Evolutionary conservation across 2,113 vertebrate genomes (phyloP).

Genomic region (Siphamia tubifer): DNA sequence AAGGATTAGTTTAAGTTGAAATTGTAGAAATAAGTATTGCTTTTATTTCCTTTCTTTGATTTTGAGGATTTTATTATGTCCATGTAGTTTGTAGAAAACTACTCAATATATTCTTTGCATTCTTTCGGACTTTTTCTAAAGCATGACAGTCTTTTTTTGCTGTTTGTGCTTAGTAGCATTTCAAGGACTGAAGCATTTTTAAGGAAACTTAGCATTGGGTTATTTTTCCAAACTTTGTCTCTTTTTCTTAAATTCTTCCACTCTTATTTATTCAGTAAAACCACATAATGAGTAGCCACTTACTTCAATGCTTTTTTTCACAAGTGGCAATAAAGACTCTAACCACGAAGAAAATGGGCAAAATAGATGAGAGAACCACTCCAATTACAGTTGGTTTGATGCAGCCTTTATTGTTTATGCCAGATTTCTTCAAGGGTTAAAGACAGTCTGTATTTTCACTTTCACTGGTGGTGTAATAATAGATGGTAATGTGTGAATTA

Average conservation of each 20-base stretch:
- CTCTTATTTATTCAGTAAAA: conserved; percentile 25
- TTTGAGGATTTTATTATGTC: background rate
- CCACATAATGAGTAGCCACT: conserved; percentile 49
- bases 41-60: background rate
- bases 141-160: background rate
- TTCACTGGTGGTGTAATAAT: conserved; percentile 7
- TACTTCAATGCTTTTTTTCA: conserved; percentile 27
- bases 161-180: conserved; percentile 13
- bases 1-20: background rate
- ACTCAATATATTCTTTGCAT: background rate
- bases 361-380: background rate
- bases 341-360: conserved; percentile 37
- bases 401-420: conserved; percentile 39
- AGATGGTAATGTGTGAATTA: conserved; percentile 2
- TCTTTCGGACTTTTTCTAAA: background rate
- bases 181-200: conserved; percentile 6
- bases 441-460: conserved; percentile 39
- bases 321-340: conserved; percentile 38
- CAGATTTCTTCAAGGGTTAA: conserved; percentile 45
- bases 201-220: background rate
- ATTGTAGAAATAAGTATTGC: background rate
- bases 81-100: background rate
- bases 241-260: conserved; percentile 9
- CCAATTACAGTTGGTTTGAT: conserved; percentile 55
- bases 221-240: background rate